Percentiles rank a stretch among this genome's conserved stretches.
Conservation (phyloP, 2,797 vertebrate genomes). For the Thripadectes ignobilis region DNA sequence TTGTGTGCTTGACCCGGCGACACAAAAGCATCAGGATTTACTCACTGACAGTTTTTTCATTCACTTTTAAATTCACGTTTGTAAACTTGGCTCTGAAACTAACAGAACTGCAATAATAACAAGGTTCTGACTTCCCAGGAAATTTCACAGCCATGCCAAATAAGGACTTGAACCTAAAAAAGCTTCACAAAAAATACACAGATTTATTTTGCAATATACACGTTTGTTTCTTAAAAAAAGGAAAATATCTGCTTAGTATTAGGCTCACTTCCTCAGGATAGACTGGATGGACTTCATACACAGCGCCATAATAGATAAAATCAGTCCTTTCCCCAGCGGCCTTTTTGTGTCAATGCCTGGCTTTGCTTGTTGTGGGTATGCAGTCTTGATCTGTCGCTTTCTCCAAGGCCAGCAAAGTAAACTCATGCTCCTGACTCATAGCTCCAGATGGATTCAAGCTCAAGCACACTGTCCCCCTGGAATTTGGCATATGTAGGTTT, state of each 20-base stretch:
- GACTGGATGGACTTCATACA: constrained; percentile 2
- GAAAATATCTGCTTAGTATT: neutral
- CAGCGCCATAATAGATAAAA: neutral
- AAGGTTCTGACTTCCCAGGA: neutral
- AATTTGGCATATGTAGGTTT: constrained; percentile 58
- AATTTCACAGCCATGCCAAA: neutral
- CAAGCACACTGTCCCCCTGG: constrained; percentile 32
- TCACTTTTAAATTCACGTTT: neutral
- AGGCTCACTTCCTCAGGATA: neutral
- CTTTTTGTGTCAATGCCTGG: neutral
- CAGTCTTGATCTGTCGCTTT: constrained; percentile 23
- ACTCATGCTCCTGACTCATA: constrained; percentile 55
- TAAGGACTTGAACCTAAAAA: neutral
- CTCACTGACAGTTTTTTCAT: neutral
- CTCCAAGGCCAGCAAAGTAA: constrained; percentile 55
- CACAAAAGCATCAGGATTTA: constrained; percentile 25
- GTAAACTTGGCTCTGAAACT: constrained; percentile 12
- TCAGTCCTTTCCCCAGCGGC: constrained; percentile 7
- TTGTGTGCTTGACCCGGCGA: neutral
- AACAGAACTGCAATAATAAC: neutral
- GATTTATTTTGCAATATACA: neutral
- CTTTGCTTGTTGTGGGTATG: constrained; percentile 12
- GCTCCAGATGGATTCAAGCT: constrained; percentile 67
- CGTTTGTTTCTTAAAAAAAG: neutral
- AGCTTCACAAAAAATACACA: neutral